Evolutionary conservation across 2,113 vertebrate species (phyloP), one percentile per base, ranked within the genome.

Genomic region (Sinocyclocheilus anshuiensis): DNA sequence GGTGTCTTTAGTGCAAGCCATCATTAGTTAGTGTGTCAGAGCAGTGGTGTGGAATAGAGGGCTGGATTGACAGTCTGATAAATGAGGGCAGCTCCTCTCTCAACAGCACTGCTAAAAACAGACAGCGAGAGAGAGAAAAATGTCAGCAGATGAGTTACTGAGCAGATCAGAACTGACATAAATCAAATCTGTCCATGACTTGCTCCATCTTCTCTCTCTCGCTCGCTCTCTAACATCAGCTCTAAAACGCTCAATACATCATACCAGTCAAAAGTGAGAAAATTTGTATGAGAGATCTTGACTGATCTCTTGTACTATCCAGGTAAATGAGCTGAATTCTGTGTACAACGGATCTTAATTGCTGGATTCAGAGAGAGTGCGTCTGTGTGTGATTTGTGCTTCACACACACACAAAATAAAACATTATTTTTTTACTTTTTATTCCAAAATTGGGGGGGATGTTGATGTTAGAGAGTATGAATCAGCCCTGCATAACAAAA

Each of bases 1-100:
- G 81, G 81, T 83, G 79, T 83, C 65, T 83, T 83, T 57, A 83
- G 81, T 36, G 29, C 63, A 71, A 83, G 65, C 29, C 45, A 83
- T 72, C 81, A 83, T 83, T 72, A 83, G 81, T 83, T 67, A 83
- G 81, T 55, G 81, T 83, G 81, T 83, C 81, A 83, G 45, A 83
- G 81, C 81, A 71, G 48, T 72, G 50, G 81, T 72, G 61, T 82
- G 80, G 67, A 77, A 57, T 71, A 69, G 81, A 83, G 55, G 80
- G 22, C 65, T 84, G 87, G 75, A 83, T 72, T 86, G 87, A 88
- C 87, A 86, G 59, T n/a, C 84, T 88, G 87, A 88, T 88, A 86
- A 86, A 88, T 86, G 84, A 86, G 81, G 59, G 33, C 80, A 65
- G 81, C 33, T 79, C 76, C 53, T 36, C 67, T 87, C 53, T 87